Evolutionary conservation across 64 coral and sea anemone genomes (phyloP), one percentile per base, ranked within the genome.

Genomic region (Porites australiensis): DNA sequence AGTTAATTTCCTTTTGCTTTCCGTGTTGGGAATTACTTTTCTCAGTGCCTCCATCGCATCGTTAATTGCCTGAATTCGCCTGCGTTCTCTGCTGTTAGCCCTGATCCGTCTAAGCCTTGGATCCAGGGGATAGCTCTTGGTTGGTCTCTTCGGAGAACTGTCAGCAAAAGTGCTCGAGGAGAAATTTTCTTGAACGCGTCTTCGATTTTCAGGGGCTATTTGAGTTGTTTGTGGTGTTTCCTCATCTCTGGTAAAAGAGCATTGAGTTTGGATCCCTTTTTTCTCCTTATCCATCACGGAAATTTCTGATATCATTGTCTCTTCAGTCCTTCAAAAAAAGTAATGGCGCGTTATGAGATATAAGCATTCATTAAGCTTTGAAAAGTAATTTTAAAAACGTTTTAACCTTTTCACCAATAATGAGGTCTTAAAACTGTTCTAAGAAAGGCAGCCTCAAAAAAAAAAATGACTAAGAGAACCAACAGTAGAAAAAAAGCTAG

Each of bases 1-100:
- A 6, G 96, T 98, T 58, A 98, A 85, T 90, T 98, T 98, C 10
- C 87, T 74, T 79, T 93, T 95, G 88, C 91, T 93, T 6, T 83
- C 68, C 3, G 96, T 93, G 72, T 87, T 89, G 3, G 96, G 96
- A 5, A 98, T 95, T 13, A 86, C 94, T 27, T 88, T 95, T 59
- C 94, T 87, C 3, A 98, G 53, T 1, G 91, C 96, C 19, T 95
- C 94, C 94, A 98, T 95, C 6, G 96, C 96, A 45, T 88, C 94
- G 13, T 98, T 95, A 3, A 98, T 95, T 13, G 94, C 92, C 19
- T 95, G 93, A 50, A 98, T 95, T 15, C 96, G 86, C 0, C 94
- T 49, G 68, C 94, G 72, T 70, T 98, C 96, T 65, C 96, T 68
- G 19, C 95, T 94, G 50, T 98, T 98, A 1, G 96, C 96, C 77